Conservation (phyloP, 2,888 invertebrate species). For the Papilio protenor region DNA sequence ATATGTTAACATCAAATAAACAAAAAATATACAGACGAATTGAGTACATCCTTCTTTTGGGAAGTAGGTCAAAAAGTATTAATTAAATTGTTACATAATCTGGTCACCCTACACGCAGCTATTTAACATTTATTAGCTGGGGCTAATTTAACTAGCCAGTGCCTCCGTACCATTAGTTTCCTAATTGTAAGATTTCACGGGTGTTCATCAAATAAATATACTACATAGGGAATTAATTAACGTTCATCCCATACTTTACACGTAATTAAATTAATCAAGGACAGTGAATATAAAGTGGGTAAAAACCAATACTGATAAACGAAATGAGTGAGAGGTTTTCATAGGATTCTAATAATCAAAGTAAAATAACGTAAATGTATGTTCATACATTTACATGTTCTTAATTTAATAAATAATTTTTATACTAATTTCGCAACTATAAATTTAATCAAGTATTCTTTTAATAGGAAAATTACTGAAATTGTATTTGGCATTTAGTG, state of each 20-base stretch:
- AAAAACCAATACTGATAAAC: too few relatives aligned
- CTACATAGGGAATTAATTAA: background rate
- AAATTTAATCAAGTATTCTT: background rate
- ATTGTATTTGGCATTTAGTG: constrained; percentile 1
- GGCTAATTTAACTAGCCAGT: constrained; percentile 21
- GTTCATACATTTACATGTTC: background rate
- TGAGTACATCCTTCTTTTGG: background rate
- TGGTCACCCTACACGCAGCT: constrained; percentile 1
- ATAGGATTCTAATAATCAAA: too few relatives aligned
- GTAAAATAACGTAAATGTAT: too few relatives aligned
- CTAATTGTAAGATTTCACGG: background rate
- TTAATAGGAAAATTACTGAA: background rate
- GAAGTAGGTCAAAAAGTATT: background rate
- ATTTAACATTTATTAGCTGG: constrained; percentile 17
- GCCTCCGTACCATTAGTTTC: constrained; percentile 24
- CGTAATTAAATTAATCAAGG: background rate
- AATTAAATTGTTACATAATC: background rate
- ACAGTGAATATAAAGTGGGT: background rate
- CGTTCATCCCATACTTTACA: background rate
- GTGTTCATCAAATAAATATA: background rate
- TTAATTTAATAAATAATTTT: background rate
- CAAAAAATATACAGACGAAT: too few relatives aligned
- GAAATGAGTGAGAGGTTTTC: too few relatives aligned
- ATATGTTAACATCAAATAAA: too few relatives aligned
- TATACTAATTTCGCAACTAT: background rate